These are phyloP conservation scores for Rhea americana DNA, from an alignment of 2,113 vertebrate species.

Conservation along the genomic window DNA sequence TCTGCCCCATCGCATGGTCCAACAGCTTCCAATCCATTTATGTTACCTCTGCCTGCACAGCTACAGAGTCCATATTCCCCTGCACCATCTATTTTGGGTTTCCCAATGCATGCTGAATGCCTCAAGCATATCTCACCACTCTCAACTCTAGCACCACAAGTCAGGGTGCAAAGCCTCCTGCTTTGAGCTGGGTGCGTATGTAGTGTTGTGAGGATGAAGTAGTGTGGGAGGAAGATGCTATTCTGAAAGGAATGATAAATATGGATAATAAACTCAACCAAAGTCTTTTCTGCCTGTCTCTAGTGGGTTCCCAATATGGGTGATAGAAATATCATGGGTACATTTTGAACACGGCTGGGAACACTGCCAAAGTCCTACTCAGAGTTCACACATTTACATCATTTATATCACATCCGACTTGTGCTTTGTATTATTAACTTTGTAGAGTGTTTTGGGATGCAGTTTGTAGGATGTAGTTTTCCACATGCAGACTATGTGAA, in stretches of 20 bases:
- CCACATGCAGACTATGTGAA: constrained; percentile 7
- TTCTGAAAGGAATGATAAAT: constrained; percentile 66
- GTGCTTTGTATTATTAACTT: constrained; percentile 62
- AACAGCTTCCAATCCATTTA: background rate
- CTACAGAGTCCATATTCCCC: background rate
- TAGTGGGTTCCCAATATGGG: constrained; percentile 52
- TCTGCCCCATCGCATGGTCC: background rate
- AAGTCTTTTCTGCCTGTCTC: constrained; percentile 53
- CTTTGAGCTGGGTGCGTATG: constrained; percentile 26
- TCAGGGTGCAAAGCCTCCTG: constrained; percentile 38
- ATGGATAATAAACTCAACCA: constrained; percentile 56
- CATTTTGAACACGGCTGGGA: constrained; percentile 65
- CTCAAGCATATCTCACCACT: background rate
- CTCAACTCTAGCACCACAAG: constrained; percentile 52
- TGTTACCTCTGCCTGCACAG: background rate
- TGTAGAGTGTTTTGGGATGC: constrained; percentile 49
- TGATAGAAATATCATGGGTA: constrained; percentile 68
- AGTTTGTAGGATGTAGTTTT: background rate
- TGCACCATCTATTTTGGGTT: constrained; percentile 41
- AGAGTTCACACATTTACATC: constrained; percentile 68
- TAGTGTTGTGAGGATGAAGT: background rate
- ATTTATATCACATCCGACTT: constrained; percentile 64
- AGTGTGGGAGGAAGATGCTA: constrained; percentile 57
- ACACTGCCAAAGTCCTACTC: constrained; percentile 62
- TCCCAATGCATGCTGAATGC: background rate